phyloP scores from a whole-genome alignment of 2,113 vertebrate species.

The Strigops habroptila region DNA sequence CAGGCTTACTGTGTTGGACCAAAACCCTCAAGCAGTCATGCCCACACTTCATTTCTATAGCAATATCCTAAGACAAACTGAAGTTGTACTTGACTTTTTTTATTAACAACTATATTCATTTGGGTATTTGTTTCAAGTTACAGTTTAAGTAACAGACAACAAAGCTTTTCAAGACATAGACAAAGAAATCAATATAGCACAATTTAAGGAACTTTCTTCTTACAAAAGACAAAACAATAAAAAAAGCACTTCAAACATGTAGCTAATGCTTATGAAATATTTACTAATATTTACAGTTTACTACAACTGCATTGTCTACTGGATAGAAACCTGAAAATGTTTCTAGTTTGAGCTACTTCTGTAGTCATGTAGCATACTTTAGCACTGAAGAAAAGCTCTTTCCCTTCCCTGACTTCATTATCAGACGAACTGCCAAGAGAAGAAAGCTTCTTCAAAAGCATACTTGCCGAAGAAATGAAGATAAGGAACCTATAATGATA shows the following conservation, averaged over 20 bases:
- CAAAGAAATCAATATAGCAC: neutral
- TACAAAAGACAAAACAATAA: neutral
- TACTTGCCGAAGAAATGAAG: slow-evolving; percentile 62
- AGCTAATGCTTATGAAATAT: neutral
- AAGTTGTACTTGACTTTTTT: neutral
- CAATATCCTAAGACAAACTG: neutral
- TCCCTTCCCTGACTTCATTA: slow-evolving; percentile 30
- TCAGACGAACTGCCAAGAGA: slow-evolving; percentile 52
- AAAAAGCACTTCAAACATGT: neutral
- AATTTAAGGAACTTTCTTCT: neutral
- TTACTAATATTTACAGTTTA: neutral
- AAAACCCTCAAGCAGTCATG: neutral
- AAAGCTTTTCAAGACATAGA: neutral
- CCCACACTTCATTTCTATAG: neutral
- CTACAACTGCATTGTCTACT: neutral
- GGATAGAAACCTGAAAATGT: neutral
- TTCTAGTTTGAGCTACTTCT: neutral
- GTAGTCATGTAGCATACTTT: neutral
- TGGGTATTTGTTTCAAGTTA: neutral
- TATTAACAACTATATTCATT: neutral
- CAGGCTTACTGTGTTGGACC: neutral
- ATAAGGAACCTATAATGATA: slow-evolving; percentile 66
- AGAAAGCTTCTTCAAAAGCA: slow-evolving; percentile 64
- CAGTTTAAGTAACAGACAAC: neutral
- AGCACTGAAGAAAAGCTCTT: neutral